These are phyloP conservation scores for Drosophila watanabei DNA, from an alignment of 1,140 invertebrate genomes.

Conservation along the genomic window DNA sequence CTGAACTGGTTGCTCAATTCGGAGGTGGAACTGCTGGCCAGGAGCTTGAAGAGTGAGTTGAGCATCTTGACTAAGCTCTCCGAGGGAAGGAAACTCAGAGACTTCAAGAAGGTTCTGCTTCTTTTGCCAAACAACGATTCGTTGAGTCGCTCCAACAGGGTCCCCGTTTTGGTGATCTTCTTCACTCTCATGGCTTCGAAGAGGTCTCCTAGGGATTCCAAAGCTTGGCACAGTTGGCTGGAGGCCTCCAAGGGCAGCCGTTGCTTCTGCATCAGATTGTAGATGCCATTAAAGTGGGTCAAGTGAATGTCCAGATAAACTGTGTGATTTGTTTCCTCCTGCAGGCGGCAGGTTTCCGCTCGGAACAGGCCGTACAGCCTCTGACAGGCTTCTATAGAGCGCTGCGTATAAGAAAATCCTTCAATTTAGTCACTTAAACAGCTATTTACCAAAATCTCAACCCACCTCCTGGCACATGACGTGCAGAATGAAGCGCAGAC, in stretches of 20 bases:
- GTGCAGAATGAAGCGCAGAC: conserved; percentile 62
- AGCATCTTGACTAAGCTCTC: conserved; percentile 31
- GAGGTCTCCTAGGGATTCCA: conserved; percentile 44
- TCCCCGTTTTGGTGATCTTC: not conserved
- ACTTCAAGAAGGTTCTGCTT: conserved; percentile 29
- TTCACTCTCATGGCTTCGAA: conserved; percentile 44
- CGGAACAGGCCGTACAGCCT: conserved; percentile 52
- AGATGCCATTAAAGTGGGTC: conserved; percentile 40
- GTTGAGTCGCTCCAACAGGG: conserved; percentile 47
- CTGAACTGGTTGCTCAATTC: conserved; percentile 38
- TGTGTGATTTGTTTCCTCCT: conserved; percentile 42
- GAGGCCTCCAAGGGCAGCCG: conserved; percentile 4
- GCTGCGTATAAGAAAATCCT: conserved; percentile 14
- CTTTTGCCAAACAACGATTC: conserved; percentile 43
- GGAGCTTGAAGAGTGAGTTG: conserved; percentile 34
- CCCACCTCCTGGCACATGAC: conserved; percentile 49
- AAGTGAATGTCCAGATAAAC: conserved; percentile 64
- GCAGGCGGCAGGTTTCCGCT: conserved; percentile 38
- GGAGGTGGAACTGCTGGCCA: not conserved
- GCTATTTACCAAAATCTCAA: no score
- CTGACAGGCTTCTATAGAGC: conserved; percentile 29
- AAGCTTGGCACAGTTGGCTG: conserved; percentile 14
- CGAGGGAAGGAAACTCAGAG: conserved; percentile 26
- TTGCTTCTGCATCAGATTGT: conserved; percentile 28
- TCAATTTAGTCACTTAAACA: not conserved